These are phyloP conservation scores for Drosophila neocordata DNA, from an alignment of 1,140 invertebrate genomes.

Conservation along the genomic window DNA sequence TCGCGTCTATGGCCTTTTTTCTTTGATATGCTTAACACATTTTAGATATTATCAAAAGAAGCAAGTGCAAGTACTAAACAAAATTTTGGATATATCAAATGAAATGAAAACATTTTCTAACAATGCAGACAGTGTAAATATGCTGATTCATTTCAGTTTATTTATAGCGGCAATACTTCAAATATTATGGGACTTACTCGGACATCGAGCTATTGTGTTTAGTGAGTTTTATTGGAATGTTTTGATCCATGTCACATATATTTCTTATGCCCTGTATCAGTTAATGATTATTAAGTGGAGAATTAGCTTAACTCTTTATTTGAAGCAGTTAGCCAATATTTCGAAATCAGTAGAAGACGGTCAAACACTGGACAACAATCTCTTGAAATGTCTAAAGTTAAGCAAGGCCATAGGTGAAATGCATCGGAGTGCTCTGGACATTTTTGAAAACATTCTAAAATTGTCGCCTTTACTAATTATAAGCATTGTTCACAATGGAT, in stretches of 20 bases:
- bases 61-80: constrained; percentile 5
- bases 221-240: not conserved
- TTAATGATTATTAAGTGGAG: not conserved
- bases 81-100: constrained; percentile 15
- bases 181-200: not conserved
- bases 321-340: not conserved
- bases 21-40: constrained; percentile 16
- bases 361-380: not conserved
- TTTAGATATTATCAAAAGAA: constrained; percentile 15
- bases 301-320: not conserved
- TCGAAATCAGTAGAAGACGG: not conserved
- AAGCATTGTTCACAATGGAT: constrained; percentile 4
- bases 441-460: not conserved
- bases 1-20: constrained; percentile 5
- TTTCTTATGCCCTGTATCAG: not conserved
- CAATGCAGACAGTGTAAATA: not conserved
- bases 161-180: not conserved
- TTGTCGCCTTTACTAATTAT: constrained; percentile 14
- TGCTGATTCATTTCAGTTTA: not conserved
- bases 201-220: not conserved
- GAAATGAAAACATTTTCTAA: constrained; percentile 9
- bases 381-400: constrained; percentile 5
- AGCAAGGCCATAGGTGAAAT: constrained; percentile 7
- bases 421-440: not conserved
- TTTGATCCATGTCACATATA: not conserved